Evolutionary conservation across 1,140 invertebrate species (phyloP), one percentile per base, ranked within the genome.

Genomic region (Platorchestia sp.): DNA sequence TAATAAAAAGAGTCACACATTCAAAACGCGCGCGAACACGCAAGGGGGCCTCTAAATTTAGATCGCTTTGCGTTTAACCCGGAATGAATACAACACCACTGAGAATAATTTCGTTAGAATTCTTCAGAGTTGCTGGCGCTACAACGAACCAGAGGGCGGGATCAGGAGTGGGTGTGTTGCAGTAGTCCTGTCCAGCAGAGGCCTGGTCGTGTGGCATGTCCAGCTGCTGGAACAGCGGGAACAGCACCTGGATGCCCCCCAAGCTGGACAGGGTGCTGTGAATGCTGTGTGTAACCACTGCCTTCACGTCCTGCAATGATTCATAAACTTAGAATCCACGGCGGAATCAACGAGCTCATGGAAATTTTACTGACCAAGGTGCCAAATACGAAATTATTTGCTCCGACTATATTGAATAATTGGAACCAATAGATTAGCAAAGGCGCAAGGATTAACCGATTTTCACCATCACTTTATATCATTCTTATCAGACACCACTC

Each of bases 231-330:
- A 99, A 99, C 95, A 99, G 97, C 95, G 99, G 99, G 97, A 99
- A 99, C 96, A 99, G 97, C 97, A 99, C 99, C 98, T 99, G 99
- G 96, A 99, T 99, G 95, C 99, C 99, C 95, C 99, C 99, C 97
- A 99, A 99, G 59, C 99, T 99, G 97, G 99, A 99, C 96, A 99
- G 98, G 14, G 99, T 99, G 97, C 99, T 99, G 97, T 99, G 99
- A 97, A 99, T 99, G 96, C 99, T 99, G 97, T 99, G 99, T 95
- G 99, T 99, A 97, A 99, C 99, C 96, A 99, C 99, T 96, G 99
- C 99, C 98, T 99, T 99, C 96, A 99, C 99, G 97, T 99, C 99
- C 99, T 99, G 97, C 93, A 98, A 97, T 22, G 14, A 75, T 22
- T 36, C 59, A 75, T 27, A 75, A 75, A 75, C 36, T 19, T 19